A percentile compares a stretch with the other conserved stretches of the same genome.
Conservation (phyloP, 2,113 vertebrate species). For the Hyperoodon ampullatus region DNA sequence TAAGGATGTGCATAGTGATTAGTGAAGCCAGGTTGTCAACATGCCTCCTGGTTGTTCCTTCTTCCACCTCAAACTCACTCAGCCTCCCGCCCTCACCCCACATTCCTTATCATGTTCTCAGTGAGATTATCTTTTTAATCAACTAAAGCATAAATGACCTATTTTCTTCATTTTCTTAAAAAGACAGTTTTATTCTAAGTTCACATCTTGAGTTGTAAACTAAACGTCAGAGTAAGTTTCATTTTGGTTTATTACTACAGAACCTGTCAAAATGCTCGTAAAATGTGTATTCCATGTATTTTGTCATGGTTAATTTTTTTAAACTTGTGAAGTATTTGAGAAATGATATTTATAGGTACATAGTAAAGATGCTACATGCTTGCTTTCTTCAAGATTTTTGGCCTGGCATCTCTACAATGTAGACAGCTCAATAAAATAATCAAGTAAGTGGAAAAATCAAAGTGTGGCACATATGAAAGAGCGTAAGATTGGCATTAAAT, state of each 20-base stretch:
- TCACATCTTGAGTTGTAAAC: background rate
- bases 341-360: background rate
- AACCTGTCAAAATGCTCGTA: background rate
- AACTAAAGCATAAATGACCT: background rate
- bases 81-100: background rate
- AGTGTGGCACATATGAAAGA: background rate
- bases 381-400: background rate
- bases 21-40: slow-evolving; percentile 67
- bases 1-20: slow-evolving; percentile 65
- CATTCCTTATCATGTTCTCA: background rate
- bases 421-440: background rate
- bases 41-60: background rate
- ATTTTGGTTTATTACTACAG: background rate
- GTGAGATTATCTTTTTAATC: background rate
- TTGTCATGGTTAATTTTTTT: background rate
- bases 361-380: background rate
- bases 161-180: slow-evolving; percentile 25
- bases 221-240: background rate
- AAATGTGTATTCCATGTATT: background rate
- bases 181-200: background rate
- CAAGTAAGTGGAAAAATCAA: background rate
- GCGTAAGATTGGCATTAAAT: background rate
- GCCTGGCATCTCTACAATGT: background rate
- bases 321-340: background rate
- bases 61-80: background rate